Evolutionary conservation across 2,797 vertebrate species (phyloP).

Genomic region (Tenualosa ilisha): DNA sequence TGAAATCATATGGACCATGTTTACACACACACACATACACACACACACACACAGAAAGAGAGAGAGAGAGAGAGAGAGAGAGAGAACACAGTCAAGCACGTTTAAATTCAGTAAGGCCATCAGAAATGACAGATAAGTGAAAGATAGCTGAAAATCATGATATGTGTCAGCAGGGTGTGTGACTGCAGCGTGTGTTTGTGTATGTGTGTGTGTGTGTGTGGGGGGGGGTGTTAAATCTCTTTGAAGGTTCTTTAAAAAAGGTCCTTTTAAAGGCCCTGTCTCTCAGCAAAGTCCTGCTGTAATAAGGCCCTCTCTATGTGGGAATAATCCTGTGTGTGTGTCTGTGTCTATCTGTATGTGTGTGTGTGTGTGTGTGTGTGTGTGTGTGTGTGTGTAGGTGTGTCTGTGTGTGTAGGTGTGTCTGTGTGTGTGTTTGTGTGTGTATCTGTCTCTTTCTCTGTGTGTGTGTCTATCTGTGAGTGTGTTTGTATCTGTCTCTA

Average conservation of each 20-base stretch:
- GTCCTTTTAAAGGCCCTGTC: no score
- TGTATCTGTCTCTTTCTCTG: not conserved
- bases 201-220: not conserved
- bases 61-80: no score
- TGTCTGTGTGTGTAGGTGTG: not conserved
- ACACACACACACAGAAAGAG: constrained; percentile 35
- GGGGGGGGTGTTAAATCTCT: not conserved
- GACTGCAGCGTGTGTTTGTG: not conserved
- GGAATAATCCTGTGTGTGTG: not conserved
- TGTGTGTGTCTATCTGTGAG: not conserved
- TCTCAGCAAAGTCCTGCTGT: no score
- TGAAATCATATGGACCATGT: constrained; percentile 7
- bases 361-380: constrained; percentile 12
- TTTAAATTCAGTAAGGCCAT: not conserved
- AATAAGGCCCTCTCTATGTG: not conserved
- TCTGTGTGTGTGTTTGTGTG: not conserved
- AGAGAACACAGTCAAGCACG: not conserved
- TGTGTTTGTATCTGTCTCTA: not conserved
- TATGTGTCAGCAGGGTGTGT: not conserved
- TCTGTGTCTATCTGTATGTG: not conserved
- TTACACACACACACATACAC: not conserved
- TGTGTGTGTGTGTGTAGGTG: not conserved
- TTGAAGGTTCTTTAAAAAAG: no score
- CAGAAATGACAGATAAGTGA: not conserved
- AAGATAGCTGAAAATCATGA: no score